A percentile compares a stretch with the other conserved stretches of the same genome.
Evolutionary conservation across 2,888 invertebrate genomes (phyloP).

Genomic region (Heteromyza rotundicornis): DNA sequence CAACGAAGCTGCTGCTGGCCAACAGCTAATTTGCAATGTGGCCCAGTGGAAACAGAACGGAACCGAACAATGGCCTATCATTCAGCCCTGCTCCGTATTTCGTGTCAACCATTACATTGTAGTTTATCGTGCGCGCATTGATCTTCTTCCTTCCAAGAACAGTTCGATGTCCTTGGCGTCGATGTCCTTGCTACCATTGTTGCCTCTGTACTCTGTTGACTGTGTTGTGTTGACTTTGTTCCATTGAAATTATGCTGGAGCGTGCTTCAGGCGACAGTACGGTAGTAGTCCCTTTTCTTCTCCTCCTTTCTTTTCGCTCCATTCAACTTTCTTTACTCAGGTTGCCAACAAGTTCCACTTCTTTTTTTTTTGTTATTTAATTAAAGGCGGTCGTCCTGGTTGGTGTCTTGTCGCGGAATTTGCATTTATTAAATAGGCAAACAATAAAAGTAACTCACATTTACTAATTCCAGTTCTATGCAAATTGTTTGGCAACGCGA

Average conservation of each 20-base stretch:
- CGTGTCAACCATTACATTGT: background rate
- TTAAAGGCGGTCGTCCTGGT: background rate
- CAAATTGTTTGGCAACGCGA: slow-evolving; percentile 7
- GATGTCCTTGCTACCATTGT: background rate
- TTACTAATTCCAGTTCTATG: slow-evolving; percentile 24
- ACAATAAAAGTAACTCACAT: background rate
- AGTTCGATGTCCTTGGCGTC: background rate
- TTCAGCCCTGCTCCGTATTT: background rate
- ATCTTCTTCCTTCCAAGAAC: background rate
- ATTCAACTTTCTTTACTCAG: background rate
- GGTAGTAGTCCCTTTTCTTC: no score
- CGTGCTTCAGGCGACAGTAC: slow-evolving; percentile 15
- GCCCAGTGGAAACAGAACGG: background rate
- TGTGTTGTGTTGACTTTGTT: no score
- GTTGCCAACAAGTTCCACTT: background rate
- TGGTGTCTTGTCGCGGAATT: background rate
- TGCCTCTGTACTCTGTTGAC: no score
- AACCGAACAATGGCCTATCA: no score
- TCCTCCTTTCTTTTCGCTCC: background rate
- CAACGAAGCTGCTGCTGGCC: background rate
- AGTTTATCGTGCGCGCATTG: background rate
- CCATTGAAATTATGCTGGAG: slow-evolving; percentile 17
- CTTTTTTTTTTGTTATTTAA: no score
- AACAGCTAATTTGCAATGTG: background rate
- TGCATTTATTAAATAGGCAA: background rate